A percentile compares a stretch with the other conserved stretches of the same genome.
phyloP scores from a whole-genome alignment of 2,888 invertebrate genomes.

The Aleiodes alternator region DNA sequence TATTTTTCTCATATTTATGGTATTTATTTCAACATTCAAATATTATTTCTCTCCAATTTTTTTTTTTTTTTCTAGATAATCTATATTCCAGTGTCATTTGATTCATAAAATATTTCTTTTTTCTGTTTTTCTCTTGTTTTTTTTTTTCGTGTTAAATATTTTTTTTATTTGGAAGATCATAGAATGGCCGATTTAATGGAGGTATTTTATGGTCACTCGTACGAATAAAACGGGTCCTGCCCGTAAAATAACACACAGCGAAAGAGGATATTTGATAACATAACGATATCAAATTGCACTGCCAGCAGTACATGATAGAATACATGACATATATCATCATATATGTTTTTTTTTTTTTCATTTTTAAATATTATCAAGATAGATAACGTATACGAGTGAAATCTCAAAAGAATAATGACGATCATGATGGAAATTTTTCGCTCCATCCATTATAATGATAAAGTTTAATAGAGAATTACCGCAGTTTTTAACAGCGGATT shows the following conservation, averaged over 20 bases:
- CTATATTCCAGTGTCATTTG: not conserved
- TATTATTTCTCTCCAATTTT: not conserved
- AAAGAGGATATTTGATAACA: not conserved
- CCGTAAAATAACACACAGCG: not conserved
- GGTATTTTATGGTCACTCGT: not conserved
- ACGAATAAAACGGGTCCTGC: slow-evolving; percentile 9
- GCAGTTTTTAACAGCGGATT: no score
- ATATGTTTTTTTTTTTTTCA: not conserved
- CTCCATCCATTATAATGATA: not conserved
- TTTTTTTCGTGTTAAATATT: not conserved
- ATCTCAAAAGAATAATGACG: no score
- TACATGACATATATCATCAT: not conserved
- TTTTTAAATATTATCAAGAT: not conserved
- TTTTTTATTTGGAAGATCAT: slow-evolving; percentile 3
- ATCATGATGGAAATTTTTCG: no score
- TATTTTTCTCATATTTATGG: not conserved
- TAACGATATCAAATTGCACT: slow-evolving; percentile 13
- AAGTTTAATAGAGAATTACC: no score
- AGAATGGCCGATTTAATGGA: not conserved
- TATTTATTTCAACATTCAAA: no score
- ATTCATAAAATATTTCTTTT: slow-evolving; percentile 1
- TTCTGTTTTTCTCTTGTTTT: no score
- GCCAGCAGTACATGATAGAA: slow-evolving; percentile 17
- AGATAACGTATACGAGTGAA: no score
- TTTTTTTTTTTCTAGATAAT: not conserved